A percentile compares a stretch with the other conserved stretches of the same genome.
Evolutionary conservation across 2,113 vertebrate species (phyloP).

Genomic region (Hystrix cristata): DNA sequence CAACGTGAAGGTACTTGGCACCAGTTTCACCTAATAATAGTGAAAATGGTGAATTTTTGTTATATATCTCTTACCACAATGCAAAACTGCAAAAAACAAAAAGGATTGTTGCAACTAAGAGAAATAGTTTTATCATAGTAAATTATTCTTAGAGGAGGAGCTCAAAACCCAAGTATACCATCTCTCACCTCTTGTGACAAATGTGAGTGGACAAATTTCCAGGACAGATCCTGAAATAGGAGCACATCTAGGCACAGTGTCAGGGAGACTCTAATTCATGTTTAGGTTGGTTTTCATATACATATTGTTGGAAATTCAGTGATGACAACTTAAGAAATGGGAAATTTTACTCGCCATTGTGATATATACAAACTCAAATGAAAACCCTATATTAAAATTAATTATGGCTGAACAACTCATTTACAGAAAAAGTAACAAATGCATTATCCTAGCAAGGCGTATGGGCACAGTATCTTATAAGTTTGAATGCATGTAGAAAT

Average conservation of each 20-base stretch:
- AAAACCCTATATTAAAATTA: background rate
- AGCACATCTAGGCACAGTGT: background rate
- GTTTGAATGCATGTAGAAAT: background rate
- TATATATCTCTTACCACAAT: background rate
- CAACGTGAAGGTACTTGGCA: rapidly evolving
- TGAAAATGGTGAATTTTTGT: background rate
- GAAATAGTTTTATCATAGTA: background rate
- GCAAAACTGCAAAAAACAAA: background rate
- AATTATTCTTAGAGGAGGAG: background rate
- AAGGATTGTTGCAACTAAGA: background rate
- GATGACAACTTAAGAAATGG: background rate
- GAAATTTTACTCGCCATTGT: background rate
- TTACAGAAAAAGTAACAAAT: background rate
- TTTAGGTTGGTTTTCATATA: background rate
- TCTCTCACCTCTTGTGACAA: background rate
- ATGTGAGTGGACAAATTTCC: background rate
- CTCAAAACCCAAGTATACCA: background rate
- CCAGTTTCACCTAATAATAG: background rate
- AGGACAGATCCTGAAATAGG: background rate
- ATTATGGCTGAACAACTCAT: background rate
- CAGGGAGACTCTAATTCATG: background rate
- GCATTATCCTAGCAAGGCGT: background rate
- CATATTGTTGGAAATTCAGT: background rate
- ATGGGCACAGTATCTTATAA: background rate
- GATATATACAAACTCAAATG: background rate